Conservation (phyloP, 2,888 invertebrate genomes). For the Tetragonisca angustula region DNA sequence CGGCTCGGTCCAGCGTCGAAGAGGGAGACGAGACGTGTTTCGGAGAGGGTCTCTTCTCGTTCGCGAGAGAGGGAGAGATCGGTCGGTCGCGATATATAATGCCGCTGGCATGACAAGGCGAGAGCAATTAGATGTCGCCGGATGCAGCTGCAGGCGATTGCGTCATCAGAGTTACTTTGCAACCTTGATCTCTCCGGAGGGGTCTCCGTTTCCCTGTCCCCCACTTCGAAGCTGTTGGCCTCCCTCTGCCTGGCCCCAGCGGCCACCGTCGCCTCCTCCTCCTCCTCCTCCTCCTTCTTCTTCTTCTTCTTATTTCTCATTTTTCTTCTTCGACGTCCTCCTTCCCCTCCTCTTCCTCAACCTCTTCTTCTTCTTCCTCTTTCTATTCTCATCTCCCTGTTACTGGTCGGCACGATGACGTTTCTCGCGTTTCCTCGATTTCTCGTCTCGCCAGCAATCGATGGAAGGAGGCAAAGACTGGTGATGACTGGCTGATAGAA, state of each 20-base stretch:
- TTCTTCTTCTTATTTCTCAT: conserved; percentile 1
- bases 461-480: neutral
- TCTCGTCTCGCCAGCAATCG: neutral
- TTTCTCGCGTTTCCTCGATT: conserved; percentile 4
- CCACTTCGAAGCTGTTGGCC: conserved; percentile 15
- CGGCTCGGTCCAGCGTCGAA: conserved; percentile 33
- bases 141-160: conserved; percentile 82
- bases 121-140: conserved; percentile 82
- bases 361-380: neutral
- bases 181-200: conserved; percentile 81
- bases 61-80: conserved; percentile 59
- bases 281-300: conserved; percentile 13
- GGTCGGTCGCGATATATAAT: conserved; percentile 67
- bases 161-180: conserved; percentile 79
- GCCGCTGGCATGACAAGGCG: conserved; percentile 73
- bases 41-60: conserved; percentile 8
- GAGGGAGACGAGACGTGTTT: conserved; percentile 12
- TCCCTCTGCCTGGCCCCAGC: conserved; percentile 17
- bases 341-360: neutral
- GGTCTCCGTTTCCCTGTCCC: conserved; percentile 62
- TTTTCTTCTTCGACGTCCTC: neutral
- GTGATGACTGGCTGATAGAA: conserved; percentile 6
- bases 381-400: neutral
- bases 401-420: conserved; percentile 8
- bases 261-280: conserved; percentile 15